Evolutionary conservation across 2,113 vertebrate genomes (phyloP), one percentile per base, ranked within the genome.

Genomic region (Tympanuchus pallidicinctus): DNA sequence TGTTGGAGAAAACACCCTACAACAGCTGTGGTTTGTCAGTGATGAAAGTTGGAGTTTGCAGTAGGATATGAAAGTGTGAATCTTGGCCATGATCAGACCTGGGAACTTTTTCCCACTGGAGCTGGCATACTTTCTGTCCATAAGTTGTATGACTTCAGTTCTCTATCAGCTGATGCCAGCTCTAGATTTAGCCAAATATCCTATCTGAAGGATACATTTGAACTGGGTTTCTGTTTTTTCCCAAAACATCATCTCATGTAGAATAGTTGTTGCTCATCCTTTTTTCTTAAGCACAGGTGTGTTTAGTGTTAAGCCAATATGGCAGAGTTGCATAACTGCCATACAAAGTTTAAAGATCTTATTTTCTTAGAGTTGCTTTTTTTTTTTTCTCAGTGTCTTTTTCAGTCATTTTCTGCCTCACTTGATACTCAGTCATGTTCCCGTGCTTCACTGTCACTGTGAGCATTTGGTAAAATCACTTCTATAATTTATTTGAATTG

Each of bases 391-490:
- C 10, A 77, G 14, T 71, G 6, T 30, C 34, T 56, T 86, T 80
- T 57, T 71, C 47, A 82, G 64, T 86, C 1, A 65, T 83, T 89
- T 89, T 71, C 72, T 69, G 88, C 30, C 40, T 91, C 36, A 25
- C 86, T 94, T 82, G 69, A 75, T 91, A 86, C 56, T 60, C 65
- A 91, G 1, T 75, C 40, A 36, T 91, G 40, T 94, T 88, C 69
- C 22, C 19, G 45, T 73, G n/a, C 73, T 90, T 94, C 88, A 50
- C 43, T 32, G 61, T 94, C 85, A 86, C 34, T 75, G 32, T 40
- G 78, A 88, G 52, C 72, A 65, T 94, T 96, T 86, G 85, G 57
- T 86, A 96, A 92, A 94, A 96, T 91, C 85, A 78, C 65, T 84
- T 20, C 52, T 40, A 7, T 90, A 94, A 91, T 82, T 79, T 91